Base-by-base conservation (phyloP, 64 coral and sea anemone genomes). In the Astreopora myriophthalma region DNA sequence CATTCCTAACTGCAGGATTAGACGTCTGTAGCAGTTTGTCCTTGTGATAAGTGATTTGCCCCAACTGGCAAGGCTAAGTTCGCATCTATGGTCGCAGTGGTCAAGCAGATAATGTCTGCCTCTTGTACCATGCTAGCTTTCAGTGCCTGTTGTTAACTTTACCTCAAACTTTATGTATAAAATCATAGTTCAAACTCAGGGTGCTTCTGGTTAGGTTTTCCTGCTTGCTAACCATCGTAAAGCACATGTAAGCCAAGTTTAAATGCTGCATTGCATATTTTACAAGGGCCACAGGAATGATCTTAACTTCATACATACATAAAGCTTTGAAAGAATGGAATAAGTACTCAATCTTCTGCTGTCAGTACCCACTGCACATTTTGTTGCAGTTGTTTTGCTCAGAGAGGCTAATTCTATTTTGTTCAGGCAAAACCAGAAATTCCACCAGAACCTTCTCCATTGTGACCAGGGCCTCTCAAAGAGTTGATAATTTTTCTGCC, bases 221-320 rank as follows among this genome's bases (percentile, higher is more conserved):
- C 74, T 93, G 92, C 75, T 32, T 93, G 69, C 30, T 88, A n/a
- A n/a, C n/a, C n/a, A 65, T 93, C 92, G 88, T 87, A 93, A n/a
- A 93, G 84, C 34, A n/a, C n/a, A n/a, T n/a, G n/a, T n/a, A 93
- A 93, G 72, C 91, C 91, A 10, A 73, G 91, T 63, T 93, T 93
- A 74, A 93, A n/a, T n/a, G 33, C 46, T 93, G 92, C 92, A 93
- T 93, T 34, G 30, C 92, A 69, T 93, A 85, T 86, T 92, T 92
- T 38, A 71, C 82, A 44, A 92, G 91, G 76, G 81, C 91, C 10
- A 79, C 91, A 33, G 92, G 92, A 75, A 93, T 88, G 19, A 81
- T 88, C 65, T 93, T 88, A 40, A 93, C 92, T 93, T 93, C 84
- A 93, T 72, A 93, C 22, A 88, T 94, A 86, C 86, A 84, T 89